Conservation (phyloP, 92 coral and sea anemone genomes). For the Desmophyllum pertusum region DNA sequence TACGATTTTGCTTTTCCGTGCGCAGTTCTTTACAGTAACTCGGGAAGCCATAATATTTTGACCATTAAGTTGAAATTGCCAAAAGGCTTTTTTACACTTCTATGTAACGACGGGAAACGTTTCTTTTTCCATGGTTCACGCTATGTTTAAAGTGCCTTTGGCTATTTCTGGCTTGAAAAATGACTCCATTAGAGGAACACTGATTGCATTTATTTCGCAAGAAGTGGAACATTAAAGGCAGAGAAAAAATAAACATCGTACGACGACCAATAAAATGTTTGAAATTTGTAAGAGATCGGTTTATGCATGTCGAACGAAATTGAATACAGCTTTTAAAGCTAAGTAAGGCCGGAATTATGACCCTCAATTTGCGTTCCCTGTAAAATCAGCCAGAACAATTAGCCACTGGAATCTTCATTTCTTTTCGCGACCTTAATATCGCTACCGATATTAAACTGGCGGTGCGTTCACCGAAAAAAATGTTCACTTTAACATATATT, state of each 20-base stretch:
- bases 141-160: neutral
- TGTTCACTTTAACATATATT: neutral
- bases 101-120: neutral
- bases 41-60: neutral
- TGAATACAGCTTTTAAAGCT: slow-evolving; percentile 6
- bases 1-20: neutral
- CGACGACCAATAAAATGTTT: neutral
- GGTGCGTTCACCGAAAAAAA: no score
- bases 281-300: neutral
- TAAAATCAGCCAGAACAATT: neutral
- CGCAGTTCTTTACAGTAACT: neutral
- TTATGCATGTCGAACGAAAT: neutral
- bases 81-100: neutral
- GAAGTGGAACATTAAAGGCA: neutral
- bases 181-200: neutral
- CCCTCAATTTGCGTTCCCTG: neutral
- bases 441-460: no score
- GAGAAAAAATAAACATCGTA: neutral
- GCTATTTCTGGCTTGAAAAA: neutral
- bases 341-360: neutral
- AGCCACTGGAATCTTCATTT: neutral
- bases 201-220: neutral
- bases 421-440: neutral
- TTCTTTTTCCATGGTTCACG: neutral
- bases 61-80: neutral